Evolutionary conservation across 2,797 vertebrate genomes (phyloP).

Genomic region (Sylvilagus floridanus): DNA sequence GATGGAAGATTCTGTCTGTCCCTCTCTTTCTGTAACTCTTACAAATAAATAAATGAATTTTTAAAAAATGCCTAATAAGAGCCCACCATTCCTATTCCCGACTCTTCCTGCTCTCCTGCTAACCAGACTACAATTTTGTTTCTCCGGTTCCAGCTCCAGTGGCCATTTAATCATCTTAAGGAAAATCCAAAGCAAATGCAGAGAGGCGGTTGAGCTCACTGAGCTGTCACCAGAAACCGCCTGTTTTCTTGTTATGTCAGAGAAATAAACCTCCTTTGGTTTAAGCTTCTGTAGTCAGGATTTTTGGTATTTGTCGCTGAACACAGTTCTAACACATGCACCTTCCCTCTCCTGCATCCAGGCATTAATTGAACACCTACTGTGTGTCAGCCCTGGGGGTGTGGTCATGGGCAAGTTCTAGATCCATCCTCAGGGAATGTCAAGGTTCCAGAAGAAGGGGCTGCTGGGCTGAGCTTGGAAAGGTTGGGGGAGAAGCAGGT

Average conservation of each 20-base stretch:
- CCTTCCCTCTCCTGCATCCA: not conserved
- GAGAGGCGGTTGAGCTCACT: not conserved
- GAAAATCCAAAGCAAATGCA: not conserved
- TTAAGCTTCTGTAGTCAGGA: not conserved
- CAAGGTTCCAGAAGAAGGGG: not conserved
- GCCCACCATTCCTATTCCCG: not conserved
- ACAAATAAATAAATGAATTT: too few relatives aligned
- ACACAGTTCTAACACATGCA: not conserved
- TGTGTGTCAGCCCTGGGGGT: not conserved
- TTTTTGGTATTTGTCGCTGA: not conserved
- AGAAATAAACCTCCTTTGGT: not conserved
- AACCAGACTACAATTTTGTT: conserved; percentile 4
- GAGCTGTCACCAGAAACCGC: not conserved
- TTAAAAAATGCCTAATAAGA: not conserved
- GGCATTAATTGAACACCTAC: not conserved
- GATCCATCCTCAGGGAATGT: not conserved
- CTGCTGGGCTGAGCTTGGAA: not conserved
- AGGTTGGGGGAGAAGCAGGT: not conserved
- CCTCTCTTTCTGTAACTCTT: too few relatives aligned
- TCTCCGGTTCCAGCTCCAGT: not conserved
- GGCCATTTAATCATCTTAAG: not conserved
- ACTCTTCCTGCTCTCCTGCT: not conserved
- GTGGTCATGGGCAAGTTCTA: not conserved
- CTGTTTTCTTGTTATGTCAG: conserved; percentile 7
- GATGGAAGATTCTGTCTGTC: too few relatives aligned